Percentiles rank a stretch among this genome's conserved stretches.
phyloP scores from a whole-genome alignment of 2,113 vertebrate species.

The Pristiophorus japonicus region DNA sequence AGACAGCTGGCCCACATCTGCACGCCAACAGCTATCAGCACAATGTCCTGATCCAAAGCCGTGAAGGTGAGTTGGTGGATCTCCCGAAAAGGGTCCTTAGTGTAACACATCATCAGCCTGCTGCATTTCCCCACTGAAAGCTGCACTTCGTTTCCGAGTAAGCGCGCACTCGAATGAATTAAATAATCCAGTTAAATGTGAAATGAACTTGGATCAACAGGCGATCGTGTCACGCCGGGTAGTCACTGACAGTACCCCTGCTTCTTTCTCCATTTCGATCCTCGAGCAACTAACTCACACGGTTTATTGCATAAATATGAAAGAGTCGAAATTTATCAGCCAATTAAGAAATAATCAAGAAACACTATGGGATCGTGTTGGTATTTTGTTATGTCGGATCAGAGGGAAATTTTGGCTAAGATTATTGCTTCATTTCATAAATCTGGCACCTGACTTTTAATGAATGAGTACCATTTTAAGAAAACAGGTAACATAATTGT shows the following conservation, averaged over 20 bases:
- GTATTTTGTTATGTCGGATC: background rate
- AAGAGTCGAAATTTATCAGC: background rate
- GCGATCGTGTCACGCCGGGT: background rate
- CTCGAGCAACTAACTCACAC: background rate
- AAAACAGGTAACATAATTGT: background rate
- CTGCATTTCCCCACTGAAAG: too few species aligned
- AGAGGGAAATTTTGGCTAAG: background rate
- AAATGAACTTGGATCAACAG: background rate
- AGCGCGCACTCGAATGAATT: background rate
- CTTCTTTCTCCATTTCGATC: background rate
- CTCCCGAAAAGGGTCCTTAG: background rate
- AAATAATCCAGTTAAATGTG: background rate
- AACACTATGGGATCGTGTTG: background rate
- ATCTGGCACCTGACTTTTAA: background rate
- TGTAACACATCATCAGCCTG: background rate
- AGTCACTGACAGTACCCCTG: background rate
- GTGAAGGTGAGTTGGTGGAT: background rate
- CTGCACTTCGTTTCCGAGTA: background rate
- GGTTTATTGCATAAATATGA: background rate
- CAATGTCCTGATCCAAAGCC: constrained; percentile 42
- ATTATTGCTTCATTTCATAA: background rate
- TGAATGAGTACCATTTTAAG: background rate
- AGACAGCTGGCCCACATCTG: constrained; percentile 51
- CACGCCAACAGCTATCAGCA: constrained; percentile 6
- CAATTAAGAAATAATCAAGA: background rate